Evolutionary conservation across 2,113 vertebrate species (phyloP).

Genomic region (Gallinago undulata): DNA sequence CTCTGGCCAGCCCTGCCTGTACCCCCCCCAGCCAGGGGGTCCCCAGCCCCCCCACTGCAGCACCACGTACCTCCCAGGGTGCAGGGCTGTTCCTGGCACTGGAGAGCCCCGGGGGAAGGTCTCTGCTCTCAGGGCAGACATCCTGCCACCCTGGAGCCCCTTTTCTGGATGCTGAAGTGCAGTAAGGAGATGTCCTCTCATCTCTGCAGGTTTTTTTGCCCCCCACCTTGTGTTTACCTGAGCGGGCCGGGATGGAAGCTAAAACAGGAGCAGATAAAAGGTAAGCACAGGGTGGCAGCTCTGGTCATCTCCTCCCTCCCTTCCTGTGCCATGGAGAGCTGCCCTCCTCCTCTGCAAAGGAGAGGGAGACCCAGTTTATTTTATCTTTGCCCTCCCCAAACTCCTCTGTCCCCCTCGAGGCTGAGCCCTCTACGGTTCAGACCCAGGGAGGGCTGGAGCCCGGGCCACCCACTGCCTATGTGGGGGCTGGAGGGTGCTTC

Average conservation of each 20-base stretch:
- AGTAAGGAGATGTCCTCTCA: background rate
- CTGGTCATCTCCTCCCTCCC: background rate
- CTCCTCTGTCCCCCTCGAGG: background rate
- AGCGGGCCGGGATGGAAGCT: constrained; percentile 86
- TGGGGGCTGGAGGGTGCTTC: background rate
- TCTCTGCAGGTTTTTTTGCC: constrained; percentile 90
- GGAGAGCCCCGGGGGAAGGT: background rate
- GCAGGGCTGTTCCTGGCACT: fast-evolving
- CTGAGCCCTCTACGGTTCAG: background rate
- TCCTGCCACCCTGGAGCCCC: fast-evolving
- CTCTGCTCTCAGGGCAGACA: background rate
- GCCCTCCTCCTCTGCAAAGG: background rate
- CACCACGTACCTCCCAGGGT: fast-evolving
- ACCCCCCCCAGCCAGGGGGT: fast-evolving
- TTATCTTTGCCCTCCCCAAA: background rate
- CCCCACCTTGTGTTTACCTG: constrained; percentile 93
- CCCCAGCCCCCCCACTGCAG: background rate
- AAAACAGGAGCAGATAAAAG: constrained; percentile 84
- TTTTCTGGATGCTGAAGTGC: background rate
- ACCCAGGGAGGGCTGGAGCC: background rate
- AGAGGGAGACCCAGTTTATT: background rate
- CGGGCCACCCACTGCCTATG: fast-evolving
- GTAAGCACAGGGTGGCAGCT: constrained; percentile 49
- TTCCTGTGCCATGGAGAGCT: fast-evolving
- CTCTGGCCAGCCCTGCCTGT: fast-evolving